Percentiles rank a stretch among this genome's conserved stretches.
phyloP scores from a whole-genome alignment of 2,888 invertebrate species.

The Brenthis daphne region DNA sequence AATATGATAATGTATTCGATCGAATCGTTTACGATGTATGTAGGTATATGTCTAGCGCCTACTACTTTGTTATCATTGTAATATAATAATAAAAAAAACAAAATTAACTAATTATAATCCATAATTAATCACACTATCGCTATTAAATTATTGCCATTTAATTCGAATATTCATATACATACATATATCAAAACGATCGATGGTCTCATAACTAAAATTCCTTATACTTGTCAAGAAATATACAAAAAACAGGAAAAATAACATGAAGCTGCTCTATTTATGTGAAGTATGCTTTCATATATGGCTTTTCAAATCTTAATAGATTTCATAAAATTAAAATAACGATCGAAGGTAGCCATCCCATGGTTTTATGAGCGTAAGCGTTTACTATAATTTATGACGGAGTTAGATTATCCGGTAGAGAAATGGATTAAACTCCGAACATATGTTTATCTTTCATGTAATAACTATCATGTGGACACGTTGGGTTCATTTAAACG shows the following conservation, averaged over 20 bases:
- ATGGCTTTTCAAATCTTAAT: conserved; percentile 16
- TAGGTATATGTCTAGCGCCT: conserved; percentile 1
- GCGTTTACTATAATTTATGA: conserved; percentile 33
- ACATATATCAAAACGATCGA: too few species aligned
- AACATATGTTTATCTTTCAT: conserved; percentile 38
- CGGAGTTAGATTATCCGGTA: conserved; percentile 33
- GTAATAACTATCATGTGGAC: conserved; percentile 35
- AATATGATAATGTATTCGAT: conserved; percentile 65
- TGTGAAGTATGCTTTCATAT: conserved; percentile 2
- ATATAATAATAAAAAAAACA: not conserved
- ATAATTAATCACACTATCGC: too few species aligned
- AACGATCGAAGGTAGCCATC: conserved; percentile 20
- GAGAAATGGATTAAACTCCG: conserved; percentile 35
- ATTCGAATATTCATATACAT: too few species aligned
- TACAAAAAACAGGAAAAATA: conserved; percentile 10
- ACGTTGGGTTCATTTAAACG: conserved; percentile 28
- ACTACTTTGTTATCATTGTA: not conserved
- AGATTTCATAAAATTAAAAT: conserved; percentile 22
- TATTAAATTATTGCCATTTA: too few species aligned
- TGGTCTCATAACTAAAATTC: not conserved
- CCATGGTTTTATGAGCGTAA: conserved; percentile 25
- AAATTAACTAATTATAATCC: not conserved
- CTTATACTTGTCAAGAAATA: not conserved
- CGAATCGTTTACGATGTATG: conserved; percentile 46
- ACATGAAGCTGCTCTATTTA: not conserved